Evolutionary conservation across 2,113 vertebrate genomes (phyloP), one percentile per base, ranked within the genome.

Genomic region (Apteryx owenii): DNA sequence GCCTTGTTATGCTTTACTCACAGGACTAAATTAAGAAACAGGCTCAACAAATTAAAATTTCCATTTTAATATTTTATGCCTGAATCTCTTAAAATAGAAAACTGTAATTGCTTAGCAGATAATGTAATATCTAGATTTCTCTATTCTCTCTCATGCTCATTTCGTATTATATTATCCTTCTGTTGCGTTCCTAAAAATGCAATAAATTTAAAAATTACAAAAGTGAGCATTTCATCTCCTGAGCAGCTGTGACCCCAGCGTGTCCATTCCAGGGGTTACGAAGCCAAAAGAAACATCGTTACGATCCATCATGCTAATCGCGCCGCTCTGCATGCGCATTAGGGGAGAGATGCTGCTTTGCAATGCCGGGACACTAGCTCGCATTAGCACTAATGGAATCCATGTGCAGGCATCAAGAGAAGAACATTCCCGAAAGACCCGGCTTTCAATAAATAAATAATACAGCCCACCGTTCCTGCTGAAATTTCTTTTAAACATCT

Each of bases 181-280:
- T 53, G 76, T 60, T 28, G 25, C 18, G 28, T 76, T 91, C 69
- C 51, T 18, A 53, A 83, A 81, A 93, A 95, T 1, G 48, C 81
- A 84, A 78, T 33, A 73, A 84, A 87, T 66, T 81, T 9, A 48
- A 50, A 76, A 76, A 68, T 56, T 42, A n/a, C 36, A 54, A 7
- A 94, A 94, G 78, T 44, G 48, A 73, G 77, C 51, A 60, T 85
- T 88, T 94, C 36, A 66, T 79, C 62, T 62, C 13, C 70, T n/a
- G 10, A 58, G 73, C 87, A 95, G 89, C 77, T 77, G 93, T 76
- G 80, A 79, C 92, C 71, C 81, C 64, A 78, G 56, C 60, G 79
- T 61, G 79, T 22, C 91, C 78, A 5, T 88, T 88, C 64, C 85
- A 72, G 62, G 46, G 90, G 85, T 73, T 69, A 91, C 60, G 28